Evolutionary conservation across 30 jellyfish, hydroid and myxozoan genomes (phyloP), one percentile per base, ranked within the genome.

Genomic region (Aurelia coerulea): DNA sequence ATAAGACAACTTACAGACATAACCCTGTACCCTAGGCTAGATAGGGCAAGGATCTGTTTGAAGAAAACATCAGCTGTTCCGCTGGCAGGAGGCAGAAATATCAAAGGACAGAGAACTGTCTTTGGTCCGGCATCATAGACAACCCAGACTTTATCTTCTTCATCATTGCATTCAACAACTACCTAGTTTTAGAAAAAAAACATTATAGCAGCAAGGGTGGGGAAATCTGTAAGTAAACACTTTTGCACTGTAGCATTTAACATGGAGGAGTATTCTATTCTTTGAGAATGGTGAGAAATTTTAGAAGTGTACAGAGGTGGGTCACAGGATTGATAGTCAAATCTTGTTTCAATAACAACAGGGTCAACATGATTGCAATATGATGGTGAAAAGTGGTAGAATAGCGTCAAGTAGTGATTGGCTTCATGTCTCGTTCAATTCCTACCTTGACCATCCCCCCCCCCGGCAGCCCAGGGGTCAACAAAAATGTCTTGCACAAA

Each of bases 121-220:
- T 89, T 94, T 67, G 99, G 99, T 10, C 99, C 99, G 70, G 97
- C 99, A 86, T 94, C 99, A 89, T 89, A 94, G 2, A 94, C 99
- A 31, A 89, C 85, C 99, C 99, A 94, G 11, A 94, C 91, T 89
- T 94, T 94, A 80, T 94, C 99, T 73, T 94, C 99, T 76, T 94
- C 99, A 32, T 83, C 99, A 77, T 74, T 85, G 81, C 94, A 64
- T 50, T 94, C 99, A 70, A 94, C 99, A 73, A 94, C 97, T 49
- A 94, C 99, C 99, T 92, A 42, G 23, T 53, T 8, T 46, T 9
- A 46, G 56, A 7, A 35, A 37, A 74, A 11, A 42, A 34, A 14
- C 39, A 12, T 14, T 0, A 37, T 14, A 35, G 41, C 79, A 17
- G 12, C 32, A 68, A 33, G 79, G 10, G 29, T 11, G 18, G 23